Evolutionary conservation across 2,888 invertebrate genomes (phyloP).

Genomic region (Calameuta idolon): DNA sequence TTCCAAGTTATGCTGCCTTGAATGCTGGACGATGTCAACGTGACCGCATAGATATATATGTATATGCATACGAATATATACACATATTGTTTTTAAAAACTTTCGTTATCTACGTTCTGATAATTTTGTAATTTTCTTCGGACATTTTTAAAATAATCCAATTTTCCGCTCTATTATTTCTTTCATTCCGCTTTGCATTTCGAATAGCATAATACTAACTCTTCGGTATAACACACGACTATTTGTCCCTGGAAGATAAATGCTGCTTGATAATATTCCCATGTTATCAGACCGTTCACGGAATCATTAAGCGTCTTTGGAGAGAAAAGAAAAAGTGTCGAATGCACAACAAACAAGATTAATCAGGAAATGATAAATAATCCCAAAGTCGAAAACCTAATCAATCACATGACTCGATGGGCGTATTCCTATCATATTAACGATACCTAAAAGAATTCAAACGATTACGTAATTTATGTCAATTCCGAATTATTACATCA

Average conservation of each 20-base stretch:
- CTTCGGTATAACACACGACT: background rate
- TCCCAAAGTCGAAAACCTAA: background rate
- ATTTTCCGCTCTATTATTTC: background rate
- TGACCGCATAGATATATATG: background rate
- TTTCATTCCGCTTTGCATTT: background rate
- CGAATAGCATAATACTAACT: background rate
- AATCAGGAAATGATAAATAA: background rate
- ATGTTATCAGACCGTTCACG: background rate
- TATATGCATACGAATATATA: background rate
- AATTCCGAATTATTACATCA: background rate
- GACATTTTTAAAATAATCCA: background rate
- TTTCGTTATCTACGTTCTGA: background rate
- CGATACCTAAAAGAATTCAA: background rate
- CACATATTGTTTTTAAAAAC: background rate
- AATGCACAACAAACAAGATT: background rate
- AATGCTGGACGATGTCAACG: background rate
- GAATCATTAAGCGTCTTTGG: background rate
- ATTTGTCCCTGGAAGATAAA: background rate
- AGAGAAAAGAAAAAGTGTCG: background rate
- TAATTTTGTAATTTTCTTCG: background rate
- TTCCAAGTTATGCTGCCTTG: background rate
- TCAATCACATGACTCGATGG: background rate
- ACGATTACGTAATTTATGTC: background rate
- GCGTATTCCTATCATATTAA: background rate
- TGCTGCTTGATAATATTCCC: background rate